A percentile compares a stretch with the other conserved stretches of the same genome.
Evolutionary conservation across 1,140 invertebrate genomes (phyloP).

Genomic region (Elymnias hypermnestra): DNA sequence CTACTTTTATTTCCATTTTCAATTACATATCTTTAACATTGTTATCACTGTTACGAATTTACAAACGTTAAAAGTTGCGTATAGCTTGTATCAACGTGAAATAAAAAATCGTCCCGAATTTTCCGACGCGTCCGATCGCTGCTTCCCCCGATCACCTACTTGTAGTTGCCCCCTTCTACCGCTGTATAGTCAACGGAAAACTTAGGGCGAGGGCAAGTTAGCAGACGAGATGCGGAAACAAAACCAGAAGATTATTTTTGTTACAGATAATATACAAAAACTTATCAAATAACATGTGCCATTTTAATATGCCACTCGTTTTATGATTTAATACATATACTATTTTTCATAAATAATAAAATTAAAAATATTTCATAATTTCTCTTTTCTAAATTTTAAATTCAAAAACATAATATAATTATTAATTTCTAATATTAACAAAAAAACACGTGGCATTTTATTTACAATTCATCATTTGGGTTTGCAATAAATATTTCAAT

Average conservation of each 20-base stretch:
- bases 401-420: too few species aligned
- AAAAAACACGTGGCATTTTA: too few species aligned
- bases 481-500: too few species aligned
- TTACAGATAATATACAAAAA: too few species aligned
- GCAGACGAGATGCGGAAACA: neutral
- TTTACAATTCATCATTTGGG: too few species aligned
- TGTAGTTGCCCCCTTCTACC: constrained; percentile 12
- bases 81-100: neutral
- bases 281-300: too few species aligned
- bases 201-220: constrained; percentile 10
- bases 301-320: too few species aligned
- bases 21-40: constrained; percentile 13
- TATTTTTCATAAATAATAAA: too few species aligned
- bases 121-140: constrained; percentile 29
- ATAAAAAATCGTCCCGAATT: constrained; percentile 4
- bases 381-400: too few species aligned
- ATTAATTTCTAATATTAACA: too few species aligned
- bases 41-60: neutral
- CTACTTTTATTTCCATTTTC: constrained; percentile 55
- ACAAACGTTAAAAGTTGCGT: neutral
- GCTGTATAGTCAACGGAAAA: constrained; percentile 23
- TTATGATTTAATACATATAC: too few species aligned
- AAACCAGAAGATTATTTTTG: neutral
- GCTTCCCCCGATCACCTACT: constrained; percentile 16
- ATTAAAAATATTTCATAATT: too few species aligned